Base-by-base conservation (phyloP, 1,140 invertebrate species). In the Araneus ventricosus region DNA sequence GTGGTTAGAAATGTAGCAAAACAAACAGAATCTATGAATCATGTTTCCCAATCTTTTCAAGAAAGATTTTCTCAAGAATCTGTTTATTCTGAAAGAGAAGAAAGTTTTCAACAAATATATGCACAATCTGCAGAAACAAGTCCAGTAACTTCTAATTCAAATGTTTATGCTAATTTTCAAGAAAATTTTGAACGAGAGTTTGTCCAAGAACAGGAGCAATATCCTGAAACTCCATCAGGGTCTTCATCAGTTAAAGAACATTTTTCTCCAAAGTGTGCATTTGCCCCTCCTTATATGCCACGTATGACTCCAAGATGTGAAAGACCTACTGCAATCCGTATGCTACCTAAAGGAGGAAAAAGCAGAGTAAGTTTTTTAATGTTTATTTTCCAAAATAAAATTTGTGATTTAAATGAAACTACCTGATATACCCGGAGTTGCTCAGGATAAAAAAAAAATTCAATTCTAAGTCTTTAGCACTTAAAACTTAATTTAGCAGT, bases 271-370 rank as follows among this genome's bases (percentile, higher is more conserved):
- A 84, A 85, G 34, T 93, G 91, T 80, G 79, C 67, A 34, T 93
- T 67, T 85, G 24, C 86, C 10, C 86, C 92, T 67, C 92, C 92
- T 63, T 93, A 89, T 57, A 45, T 90, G 34, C 92, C n/a, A 52
- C 37, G 87, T 10, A 52, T 87, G 39, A 52, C 70, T 41, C 87
- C 27, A 57, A 45, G 90, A 75, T 86, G 52, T 89, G 93, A 94
- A 41, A 91, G 88, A 84, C 87, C 85, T 4, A 59, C 90, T 59
- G 82, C 90, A 22, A 93, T 88, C 24, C 67, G 94, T 8, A 63
- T 94, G 93, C 93, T 89, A 94, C 95, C 88, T 94, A 95, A 94
- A 94, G 95, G 91, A 94, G 95, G 94, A 94, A 95, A 95, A 94
- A 95, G 94, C 82, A 93, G 94, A 80, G 94, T 94, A 93, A 92